A percentile compares a stretch with the other conserved stretches of the same genome.
Evolutionary conservation across 2,888 invertebrate species (phyloP).

Genomic region (Melanostoma scalare): DNA sequence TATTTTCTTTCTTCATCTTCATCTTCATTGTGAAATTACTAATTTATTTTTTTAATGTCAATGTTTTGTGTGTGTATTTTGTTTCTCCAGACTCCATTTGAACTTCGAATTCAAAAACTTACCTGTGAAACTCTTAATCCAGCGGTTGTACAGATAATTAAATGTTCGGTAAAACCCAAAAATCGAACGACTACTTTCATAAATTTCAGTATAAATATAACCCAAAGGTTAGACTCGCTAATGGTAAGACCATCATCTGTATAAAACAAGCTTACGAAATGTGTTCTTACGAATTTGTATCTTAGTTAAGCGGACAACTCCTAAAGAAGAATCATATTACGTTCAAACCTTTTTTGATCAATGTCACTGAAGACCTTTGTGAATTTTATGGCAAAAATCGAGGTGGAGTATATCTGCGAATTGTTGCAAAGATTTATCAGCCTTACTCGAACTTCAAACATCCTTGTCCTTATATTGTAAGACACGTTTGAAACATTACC

Average conservation of each 20-base stretch:
- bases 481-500: too few species aligned
- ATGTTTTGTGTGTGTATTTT: too few species aligned
- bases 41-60: too few species aligned
- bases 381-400: background rate
- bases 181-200: constrained; percentile 1
- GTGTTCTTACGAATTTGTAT: too few species aligned
- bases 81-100: too few species aligned
- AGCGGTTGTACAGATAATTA: background rate
- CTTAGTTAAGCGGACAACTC: background rate
- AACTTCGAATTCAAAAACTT: background rate
- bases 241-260: background rate
- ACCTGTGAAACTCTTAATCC: background rate
- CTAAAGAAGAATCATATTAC: constrained; percentile 11
- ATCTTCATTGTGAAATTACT: too few species aligned
- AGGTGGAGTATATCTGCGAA: background rate
- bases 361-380: constrained; percentile 14
- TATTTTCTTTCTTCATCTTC: too few species aligned
- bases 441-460: too few species aligned
- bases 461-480: too few species aligned
- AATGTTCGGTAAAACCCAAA: background rate
- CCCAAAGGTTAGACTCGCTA: background rate
- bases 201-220: background rate
- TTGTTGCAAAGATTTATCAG: background rate
- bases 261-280: background rate
- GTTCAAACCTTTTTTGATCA: constrained; percentile 13